These are phyloP conservation scores for Gastrophysa polygoni DNA, from an alignment of 2,888 invertebrate species.

Conservation along the genomic window DNA sequence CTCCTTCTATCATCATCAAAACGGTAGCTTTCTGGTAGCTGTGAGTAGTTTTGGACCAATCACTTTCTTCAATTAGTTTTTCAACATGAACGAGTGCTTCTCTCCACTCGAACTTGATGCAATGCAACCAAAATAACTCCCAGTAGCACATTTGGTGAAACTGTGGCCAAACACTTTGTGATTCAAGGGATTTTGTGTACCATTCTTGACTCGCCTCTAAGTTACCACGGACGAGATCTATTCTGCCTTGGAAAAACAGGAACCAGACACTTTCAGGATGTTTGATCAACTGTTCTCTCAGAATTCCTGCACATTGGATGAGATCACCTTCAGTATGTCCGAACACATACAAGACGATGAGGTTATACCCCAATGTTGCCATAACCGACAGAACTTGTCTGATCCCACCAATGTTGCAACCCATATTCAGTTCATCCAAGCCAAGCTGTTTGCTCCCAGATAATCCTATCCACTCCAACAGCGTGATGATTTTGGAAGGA, in stretches of 20 bases:
- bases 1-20: slow-evolving; percentile 72
- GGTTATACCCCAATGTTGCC: slow-evolving; percentile 83
- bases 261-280: slow-evolving; percentile 90
- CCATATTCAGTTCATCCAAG: slow-evolving; percentile 73
- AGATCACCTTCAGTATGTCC: slow-evolving; percentile 83
- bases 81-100: slow-evolving; percentile 75
- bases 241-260: slow-evolving; percentile 86
- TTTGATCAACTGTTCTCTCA: slow-evolving; percentile 73
- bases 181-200: slow-evolving; percentile 81
- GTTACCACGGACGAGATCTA: slow-evolving; percentile 82
- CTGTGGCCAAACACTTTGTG: slow-evolving; percentile 86
- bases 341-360: slow-evolving; percentile 82
- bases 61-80: slow-evolving; percentile 74
- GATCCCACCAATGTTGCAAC: slow-evolving; percentile 75
- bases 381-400: slow-evolving; percentile 87
- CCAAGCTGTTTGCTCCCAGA: slow-evolving; percentile 81
- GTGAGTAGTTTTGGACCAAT: slow-evolving; percentile 93
- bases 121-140: slow-evolving; percentile 91
- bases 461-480: slow-evolving; percentile 94
- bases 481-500: slow-evolving; percentile 81
- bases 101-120: slow-evolving; percentile 76
- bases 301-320: slow-evolving; percentile 73
- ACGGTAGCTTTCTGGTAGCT: slow-evolving; percentile 88
- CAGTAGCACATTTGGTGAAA: slow-evolving; percentile 93
- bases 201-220: slow-evolving; percentile 73